These are phyloP conservation scores for Arion vulgaris DNA, from an alignment of 1,140 invertebrate genomes.

Conservation along the genomic window DNA sequence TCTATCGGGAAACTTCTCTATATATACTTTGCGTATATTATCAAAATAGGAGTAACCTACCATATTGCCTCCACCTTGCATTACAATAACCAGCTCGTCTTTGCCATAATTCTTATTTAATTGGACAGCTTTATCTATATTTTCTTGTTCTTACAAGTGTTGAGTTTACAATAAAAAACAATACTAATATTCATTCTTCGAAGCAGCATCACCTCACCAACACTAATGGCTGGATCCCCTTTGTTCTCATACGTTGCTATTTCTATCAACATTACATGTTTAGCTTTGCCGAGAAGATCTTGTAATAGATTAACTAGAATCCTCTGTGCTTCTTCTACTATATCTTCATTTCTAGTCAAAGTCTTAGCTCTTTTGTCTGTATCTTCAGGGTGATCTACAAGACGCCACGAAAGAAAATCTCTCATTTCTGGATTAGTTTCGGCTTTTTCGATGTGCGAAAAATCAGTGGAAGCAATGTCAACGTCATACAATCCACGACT, in stretches of 20 bases:
- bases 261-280: constrained; percentile 47
- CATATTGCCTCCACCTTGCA: too few relatives aligned
- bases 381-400: constrained; percentile 24
- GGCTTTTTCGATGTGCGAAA: constrained; percentile 32
- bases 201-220: constrained; percentile 44
- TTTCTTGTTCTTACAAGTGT: not conserved
- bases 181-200: constrained; percentile 39
- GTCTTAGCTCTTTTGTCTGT: constrained; percentile 32
- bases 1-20: constrained; percentile 29
- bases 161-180: constrained; percentile 44
- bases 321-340: constrained; percentile 44
- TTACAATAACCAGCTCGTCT: too few relatives aligned
- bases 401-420: constrained; percentile 6
- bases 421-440: constrained; percentile 34
- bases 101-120: constrained; percentile 12
- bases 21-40: not conserved
- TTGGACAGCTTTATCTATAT: constrained; percentile 7
- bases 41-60: constrained; percentile 25
- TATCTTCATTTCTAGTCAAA: constrained; percentile 30
- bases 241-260: constrained; percentile 48
- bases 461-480: constrained; percentile 35
- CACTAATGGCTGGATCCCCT: constrained; percentile 50
- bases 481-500: not conserved
- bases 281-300: constrained; percentile 27
- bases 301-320: constrained; percentile 39